phyloP scores from a whole-genome alignment of 2,797 vertebrate species.

The Tachyglossus aculeatus region DNA sequence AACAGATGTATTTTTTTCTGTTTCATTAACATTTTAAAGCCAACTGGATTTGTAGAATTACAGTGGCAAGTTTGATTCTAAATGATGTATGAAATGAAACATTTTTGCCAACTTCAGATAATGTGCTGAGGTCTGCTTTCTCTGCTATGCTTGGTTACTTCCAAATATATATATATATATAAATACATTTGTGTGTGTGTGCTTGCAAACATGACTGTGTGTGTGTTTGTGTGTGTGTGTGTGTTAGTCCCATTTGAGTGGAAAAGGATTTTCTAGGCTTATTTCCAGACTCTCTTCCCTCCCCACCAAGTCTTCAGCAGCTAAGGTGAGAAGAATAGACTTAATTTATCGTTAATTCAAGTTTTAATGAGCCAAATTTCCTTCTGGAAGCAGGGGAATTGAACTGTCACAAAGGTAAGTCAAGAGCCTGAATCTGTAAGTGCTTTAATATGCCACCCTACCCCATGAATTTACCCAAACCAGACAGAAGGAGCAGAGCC shows the following conservation, averaged over 20 bases:
- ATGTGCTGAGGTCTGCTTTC: conserved; percentile 15
- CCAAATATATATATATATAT: conserved; percentile 4
- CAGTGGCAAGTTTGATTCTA: conserved; percentile 47
- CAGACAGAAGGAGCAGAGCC: no score
- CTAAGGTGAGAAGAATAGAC: no score
- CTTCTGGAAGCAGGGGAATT: no score
- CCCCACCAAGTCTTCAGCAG: no score
- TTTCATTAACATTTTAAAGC: conserved; percentile 48
- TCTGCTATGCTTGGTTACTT: conserved; percentile 23
- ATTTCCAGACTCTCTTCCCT: no score
- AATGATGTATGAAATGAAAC: conserved; percentile 61
- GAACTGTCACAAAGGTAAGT: no score
- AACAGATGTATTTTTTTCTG: neutral
- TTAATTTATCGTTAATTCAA: no score
- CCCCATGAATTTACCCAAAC: no score
- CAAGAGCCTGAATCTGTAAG: no score
- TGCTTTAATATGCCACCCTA: no score
- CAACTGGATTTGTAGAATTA: conserved; percentile 36
- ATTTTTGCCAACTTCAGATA: conserved; percentile 27
- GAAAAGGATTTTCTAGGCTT: neutral
- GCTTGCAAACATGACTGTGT: neutral
- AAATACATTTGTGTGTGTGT: neutral
- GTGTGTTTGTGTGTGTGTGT: neutral
- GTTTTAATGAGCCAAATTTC: no score
- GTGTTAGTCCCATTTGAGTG: neutral